Percentiles rank a stretch among this genome's conserved stretches.
phyloP scores from a whole-genome alignment of 2,113 vertebrate genomes.

The Maccullochella peelii region DNA sequence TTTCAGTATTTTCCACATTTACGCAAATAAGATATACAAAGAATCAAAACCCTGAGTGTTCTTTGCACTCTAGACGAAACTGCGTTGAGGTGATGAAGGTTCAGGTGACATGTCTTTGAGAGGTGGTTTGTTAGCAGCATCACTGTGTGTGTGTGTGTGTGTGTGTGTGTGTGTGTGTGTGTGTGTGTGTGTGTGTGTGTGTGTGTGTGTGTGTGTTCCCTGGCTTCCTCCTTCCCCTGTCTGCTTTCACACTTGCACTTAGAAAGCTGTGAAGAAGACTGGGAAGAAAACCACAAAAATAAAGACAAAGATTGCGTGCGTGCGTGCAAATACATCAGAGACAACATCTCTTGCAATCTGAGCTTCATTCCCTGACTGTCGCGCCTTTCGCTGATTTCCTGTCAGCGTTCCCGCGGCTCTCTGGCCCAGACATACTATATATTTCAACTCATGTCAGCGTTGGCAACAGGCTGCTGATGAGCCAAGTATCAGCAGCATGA shows the following conservation, averaged over 20 bases:
- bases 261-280: slow-evolving; percentile 5
- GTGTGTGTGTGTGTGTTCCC: slow-evolving; percentile 9
- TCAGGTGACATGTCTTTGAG: slow-evolving; percentile 30
- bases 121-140: slow-evolving; percentile 32
- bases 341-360: slow-evolving; percentile 24
- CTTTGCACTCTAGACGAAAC: slow-evolving; percentile 24
- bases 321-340: slow-evolving; percentile 24
- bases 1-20: slow-evolving; percentile 28
- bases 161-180: slow-evolving; percentile 1
- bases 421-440: neutral
- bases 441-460: slow-evolving; percentile 17
- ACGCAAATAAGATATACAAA: slow-evolving; percentile 36
- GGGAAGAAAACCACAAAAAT: slow-evolving; percentile 11
- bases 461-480: slow-evolving; percentile 7
- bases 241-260: slow-evolving; percentile 35
- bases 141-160: neutral
- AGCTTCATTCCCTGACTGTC: slow-evolving; percentile 39
- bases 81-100: slow-evolving; percentile 31
- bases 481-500: neutral
- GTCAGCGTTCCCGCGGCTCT: slow-evolving; percentile 12
- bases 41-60: slow-evolving; percentile 4
- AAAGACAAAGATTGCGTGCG: slow-evolving; percentile 1
- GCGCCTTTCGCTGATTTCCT: slow-evolving; percentile 30
- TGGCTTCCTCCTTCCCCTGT: neutral
- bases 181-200: neutral